Conservation (phyloP, 2,797 vertebrate genomes). For the Mionectes olivaceus region DNA sequence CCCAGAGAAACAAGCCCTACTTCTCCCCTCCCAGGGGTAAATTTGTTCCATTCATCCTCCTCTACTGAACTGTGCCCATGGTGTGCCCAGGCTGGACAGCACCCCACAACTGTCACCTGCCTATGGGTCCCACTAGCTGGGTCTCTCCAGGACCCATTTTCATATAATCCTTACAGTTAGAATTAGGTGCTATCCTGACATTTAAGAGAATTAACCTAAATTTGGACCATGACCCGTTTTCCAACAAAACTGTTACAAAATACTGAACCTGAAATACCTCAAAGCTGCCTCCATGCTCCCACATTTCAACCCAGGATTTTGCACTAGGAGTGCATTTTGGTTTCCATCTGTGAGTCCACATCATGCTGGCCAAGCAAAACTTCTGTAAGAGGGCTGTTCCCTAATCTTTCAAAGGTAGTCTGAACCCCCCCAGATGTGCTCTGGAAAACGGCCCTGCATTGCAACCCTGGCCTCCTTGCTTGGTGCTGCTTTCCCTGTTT, state of each 20-base stretch:
- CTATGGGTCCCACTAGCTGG: accelerated
- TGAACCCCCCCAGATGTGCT: background rate
- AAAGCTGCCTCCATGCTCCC: background rate
- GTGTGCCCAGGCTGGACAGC: background rate
- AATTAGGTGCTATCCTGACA: background rate
- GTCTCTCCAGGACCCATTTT: background rate
- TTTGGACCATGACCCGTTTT: background rate
- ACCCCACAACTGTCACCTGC: background rate
- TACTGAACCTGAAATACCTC: background rate
- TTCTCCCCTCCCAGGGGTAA: accelerated
- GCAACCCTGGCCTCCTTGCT: background rate
- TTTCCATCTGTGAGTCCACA: background rate
- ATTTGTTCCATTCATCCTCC: background rate
- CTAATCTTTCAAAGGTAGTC: background rate
- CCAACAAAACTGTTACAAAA: background rate
- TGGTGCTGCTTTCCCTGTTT: background rate
- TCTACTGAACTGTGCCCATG: accelerated
- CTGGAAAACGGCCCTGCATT: background rate
- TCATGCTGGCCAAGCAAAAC: background rate
- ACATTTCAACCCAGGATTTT: accelerated
- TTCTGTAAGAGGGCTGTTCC: background rate
- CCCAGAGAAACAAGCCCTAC: background rate
- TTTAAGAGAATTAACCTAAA: background rate
- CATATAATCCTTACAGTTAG: background rate
- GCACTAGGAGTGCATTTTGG: background rate